Conservation (phyloP, 2,797 vertebrate species). For the Myoxocephalus aenaeus region DNA sequence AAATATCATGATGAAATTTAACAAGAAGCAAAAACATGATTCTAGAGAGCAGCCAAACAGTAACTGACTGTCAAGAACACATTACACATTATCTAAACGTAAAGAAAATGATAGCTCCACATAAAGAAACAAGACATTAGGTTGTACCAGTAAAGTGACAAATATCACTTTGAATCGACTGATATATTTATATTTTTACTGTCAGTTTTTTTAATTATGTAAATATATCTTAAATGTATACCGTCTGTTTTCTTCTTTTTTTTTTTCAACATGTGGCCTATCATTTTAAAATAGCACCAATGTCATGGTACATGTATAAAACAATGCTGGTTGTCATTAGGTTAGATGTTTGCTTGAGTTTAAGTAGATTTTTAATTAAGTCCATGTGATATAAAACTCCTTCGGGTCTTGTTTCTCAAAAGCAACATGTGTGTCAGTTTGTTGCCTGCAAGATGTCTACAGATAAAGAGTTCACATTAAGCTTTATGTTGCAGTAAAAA, state of each 20-base stretch:
- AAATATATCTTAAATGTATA: background rate
- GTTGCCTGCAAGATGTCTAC: background rate
- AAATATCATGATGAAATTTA: background rate
- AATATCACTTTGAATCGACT: background rate
- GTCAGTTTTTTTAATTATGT: background rate
- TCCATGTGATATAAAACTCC: background rate
- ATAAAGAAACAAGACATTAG: background rate
- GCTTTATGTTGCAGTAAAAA: background rate
- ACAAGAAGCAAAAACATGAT: background rate
- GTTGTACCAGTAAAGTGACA: background rate
- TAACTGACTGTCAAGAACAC: background rate
- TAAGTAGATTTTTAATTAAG: background rate
- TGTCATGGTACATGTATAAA: background rate
- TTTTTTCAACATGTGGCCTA: background rate
- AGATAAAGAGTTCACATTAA: background rate
- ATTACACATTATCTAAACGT: background rate
- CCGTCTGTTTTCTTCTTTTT: background rate
- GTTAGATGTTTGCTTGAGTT: background rate
- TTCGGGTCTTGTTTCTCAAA: background rate
- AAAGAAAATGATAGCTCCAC: background rate
- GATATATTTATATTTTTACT: background rate
- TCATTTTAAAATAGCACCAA: background rate
- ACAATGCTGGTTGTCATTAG: background rate
- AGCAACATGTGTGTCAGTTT: background rate
- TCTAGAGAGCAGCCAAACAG: background rate